Base-by-base conservation (phyloP, 2,797 vertebrate genomes). In the Myiotriccus ornatus region DNA sequence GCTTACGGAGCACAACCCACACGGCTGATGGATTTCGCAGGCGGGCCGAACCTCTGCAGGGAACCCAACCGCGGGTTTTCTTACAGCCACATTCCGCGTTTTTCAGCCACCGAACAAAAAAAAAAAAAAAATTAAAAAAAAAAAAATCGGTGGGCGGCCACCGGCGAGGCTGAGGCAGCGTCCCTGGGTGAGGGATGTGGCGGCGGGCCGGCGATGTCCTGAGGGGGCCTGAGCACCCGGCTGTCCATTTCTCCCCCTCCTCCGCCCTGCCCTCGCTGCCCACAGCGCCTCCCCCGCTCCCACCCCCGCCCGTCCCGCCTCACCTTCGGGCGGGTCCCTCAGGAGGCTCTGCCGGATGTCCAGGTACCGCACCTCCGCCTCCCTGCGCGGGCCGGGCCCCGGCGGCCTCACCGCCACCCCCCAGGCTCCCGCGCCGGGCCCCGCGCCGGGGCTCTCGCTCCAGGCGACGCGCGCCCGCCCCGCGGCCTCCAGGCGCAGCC, bases 391-490 rank as follows among this genome's bases (percentile, higher is more conserved):
- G 9, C 75, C 80, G 19, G 74, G 71, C 20, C 73, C 79, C 23
- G 57, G 59, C 37, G 80, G 12, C 30, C 95, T 90, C 64, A 78
- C 52, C 39, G 94, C 37, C 20, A 93, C 47, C 20, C 90, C 80
- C 55, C 93, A 68, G 2, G 59, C 35, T 50, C 70, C 73, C 13
- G 95, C 90, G 10, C 89, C 76, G 25, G 91, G 24, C 4, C 76
- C 69, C 6, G 79, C 34, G 14, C 71, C 56, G 68, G 92, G 35
- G 25, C 89, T 85, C 24, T 96, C 90, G 47, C 80, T 95, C 97
- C 98, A 98, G 32, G 95, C 81, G 30, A 97, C 97, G 4, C 96
- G 96, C 75, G 98, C 98, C 43, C 97, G 95, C n/a, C 98, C 98
- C 52, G 79, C 86, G 77, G 97, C 98, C 75, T 97, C 94, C 70